Conservation (phyloP, 2,113 vertebrate species). For the Scortum barcoo region DNA sequence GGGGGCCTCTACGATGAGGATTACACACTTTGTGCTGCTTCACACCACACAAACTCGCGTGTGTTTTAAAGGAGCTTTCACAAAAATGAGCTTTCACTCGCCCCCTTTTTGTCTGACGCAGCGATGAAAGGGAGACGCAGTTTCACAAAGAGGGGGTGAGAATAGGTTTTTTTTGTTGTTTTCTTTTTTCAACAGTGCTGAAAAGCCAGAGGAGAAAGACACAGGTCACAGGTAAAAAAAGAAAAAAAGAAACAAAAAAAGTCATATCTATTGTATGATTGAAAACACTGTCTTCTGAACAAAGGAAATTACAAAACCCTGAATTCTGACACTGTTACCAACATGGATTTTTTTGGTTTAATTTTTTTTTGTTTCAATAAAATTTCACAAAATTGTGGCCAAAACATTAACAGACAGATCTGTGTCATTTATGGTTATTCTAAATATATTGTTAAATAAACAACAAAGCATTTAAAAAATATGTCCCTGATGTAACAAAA, state of each 20-base stretch:
- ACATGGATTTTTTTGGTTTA: not conserved
- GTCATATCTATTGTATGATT: not conserved
- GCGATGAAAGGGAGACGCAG: constrained; percentile 18
- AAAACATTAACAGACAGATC: not conserved
- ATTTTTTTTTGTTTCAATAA: not conserved
- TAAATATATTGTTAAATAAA: not conserved
- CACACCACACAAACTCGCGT: not conserved
- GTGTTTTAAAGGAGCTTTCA: constrained; percentile 55
- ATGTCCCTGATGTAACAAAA: constrained; percentile 19
- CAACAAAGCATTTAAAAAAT: not conserved
- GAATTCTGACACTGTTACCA: not conserved
- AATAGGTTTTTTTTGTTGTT: not conserved
- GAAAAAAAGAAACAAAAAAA: too few species aligned
- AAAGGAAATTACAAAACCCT: not conserved
- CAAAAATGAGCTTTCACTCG: constrained; percentile 46
- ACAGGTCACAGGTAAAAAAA: constrained; percentile 9
- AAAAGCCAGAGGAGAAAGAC: constrained; percentile 30
- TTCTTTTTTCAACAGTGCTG: constrained; percentile 27
- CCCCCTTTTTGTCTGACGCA: constrained; percentile 37
- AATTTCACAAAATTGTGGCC: not conserved
- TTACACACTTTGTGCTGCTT: constrained; percentile 38
- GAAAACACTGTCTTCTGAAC: not conserved
- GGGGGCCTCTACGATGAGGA: constrained; percentile 54
- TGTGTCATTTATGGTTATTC: not conserved
- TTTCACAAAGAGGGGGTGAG: constrained; percentile 24